Evolutionary conservation across 2,113 vertebrate genomes (phyloP), one percentile per base, ranked within the genome.

Genomic region (Condylura cristata): DNA sequence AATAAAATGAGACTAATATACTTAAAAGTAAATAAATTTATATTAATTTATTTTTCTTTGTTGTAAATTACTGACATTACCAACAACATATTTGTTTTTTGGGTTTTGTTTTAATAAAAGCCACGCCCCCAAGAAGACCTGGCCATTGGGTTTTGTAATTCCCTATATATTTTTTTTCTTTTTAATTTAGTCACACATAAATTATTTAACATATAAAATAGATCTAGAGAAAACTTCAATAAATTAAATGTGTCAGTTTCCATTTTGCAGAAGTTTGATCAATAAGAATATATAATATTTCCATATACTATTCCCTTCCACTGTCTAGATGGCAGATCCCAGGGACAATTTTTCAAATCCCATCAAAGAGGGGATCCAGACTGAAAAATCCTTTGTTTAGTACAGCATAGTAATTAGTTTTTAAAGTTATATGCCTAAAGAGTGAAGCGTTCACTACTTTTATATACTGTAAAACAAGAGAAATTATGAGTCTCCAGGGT

Each of bases 1-100:
- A 93, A 89, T 90, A 79, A 83, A 93, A 28, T 74, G 71, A 96
- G 89, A 93, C 93, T 46, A 70, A 90, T 58, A 84, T 37, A 34
- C 7, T 91, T 5, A 92, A 0, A 85, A 94, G 81, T 84, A 63
- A 93, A 91, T 20, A 53, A 53, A 53, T 53, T 53, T 53, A 71
- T 17, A 65, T 71, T 41, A 60, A 37, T 63, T 72, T 46, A 37
- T 80, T 80, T 65, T 86, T 56, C 72, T 63, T 75, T 91, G 51
- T 76, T 60, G 53, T 71, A 65, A 86, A n/a, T 85, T 46, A 72
- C 13, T 90, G 66, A 79, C 41, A 34, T 94, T 84, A 61, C 66
- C 48, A 86, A 85, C 37, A 32, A 60, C 16, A 51, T 51, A 81
- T 81, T 65, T 30, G 1, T 3, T 3, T 26, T 30, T 30, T 30